Evolutionary conservation across 2,113 vertebrate species (phyloP), one percentile per base, ranked within the genome.

Genomic region (Phoxinus phoxinus): DNA sequence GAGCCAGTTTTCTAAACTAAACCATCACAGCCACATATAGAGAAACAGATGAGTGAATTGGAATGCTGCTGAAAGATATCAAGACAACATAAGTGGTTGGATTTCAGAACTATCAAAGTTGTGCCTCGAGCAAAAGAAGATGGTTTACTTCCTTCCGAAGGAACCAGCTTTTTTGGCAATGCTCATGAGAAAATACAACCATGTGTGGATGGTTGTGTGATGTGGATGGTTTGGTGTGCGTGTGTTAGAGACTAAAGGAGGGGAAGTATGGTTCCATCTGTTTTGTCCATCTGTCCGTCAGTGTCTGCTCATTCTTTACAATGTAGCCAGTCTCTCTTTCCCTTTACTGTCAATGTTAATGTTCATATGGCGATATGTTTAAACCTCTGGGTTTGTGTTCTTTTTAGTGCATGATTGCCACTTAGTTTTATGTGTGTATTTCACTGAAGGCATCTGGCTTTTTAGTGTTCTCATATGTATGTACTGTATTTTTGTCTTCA

Each of bases 201-300:
- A 71, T 83, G 79, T 84, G 81, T 84, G 81, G 35, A 63, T 73
- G 81, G 81, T 37, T 69, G 65, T 69, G 61, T 88, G 87, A 77
- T 75, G 76, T 81, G 77, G 46, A 69, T 83, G 51, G 56, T 37
- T 85, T 61, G 25, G 80, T 41, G 59, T 85, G 48, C 44, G n/a
- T 77, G 82, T 79, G 82, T 72, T 79, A 46, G 63, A 76, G 41
- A 63, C 63, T 19, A 53, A 85, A 84, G 44, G 61, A 75, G 32
- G 56, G 77, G 84, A 88, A 58, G 77, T 72, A 78, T n/a, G 63
- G 32, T 76, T 90, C 88, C 90, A 90, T 90, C 90, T 91, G 91
- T 84, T 91, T 71, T 53, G 75, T 92, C 88, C 89, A 91, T 90
- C 88, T 92, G 91, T 85, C 83, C 83, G 75, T 86, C 71, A 84